Base-by-base conservation (phyloP, 2,888 invertebrate species). In the Dione juno region DNA sequence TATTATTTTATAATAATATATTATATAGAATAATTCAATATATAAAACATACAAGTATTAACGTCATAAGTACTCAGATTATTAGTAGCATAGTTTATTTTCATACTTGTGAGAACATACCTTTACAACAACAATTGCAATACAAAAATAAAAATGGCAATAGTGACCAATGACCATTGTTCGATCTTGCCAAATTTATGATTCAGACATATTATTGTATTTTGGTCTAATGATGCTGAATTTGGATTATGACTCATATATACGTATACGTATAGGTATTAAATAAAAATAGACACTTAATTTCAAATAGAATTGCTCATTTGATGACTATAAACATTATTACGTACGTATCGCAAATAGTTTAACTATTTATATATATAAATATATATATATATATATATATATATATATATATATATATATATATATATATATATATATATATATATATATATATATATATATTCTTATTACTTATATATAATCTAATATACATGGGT, bases 101-200 rank as follows among this genome's bases (percentile, higher is more conserved):
- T 74, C 77, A 80, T 80, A 77, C n/a, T 69, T 76, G 80, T 83
- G 83, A 82, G 80, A 77, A 69, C 74, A 77, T 70, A 73, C 75
- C 78, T 73, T 74, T 73, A 74, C 58, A 75, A 74, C 66, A 57
- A 68, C 48, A 64, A 61, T 65, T 72, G 67, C 63, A 70, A 52
- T 45, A 54, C 66, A 69, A 74, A 72, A 72, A 75, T 72, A 74
- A 71, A 67, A 70, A 69, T 69, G 63, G 57, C 70, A 64, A 54
- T 74, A 71, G 76, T 74, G 77, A 76, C 80, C 80, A 78, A 81
- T 81, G 80, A 80, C 82, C 84, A 84, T 84, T 84, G 83, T 82
- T 80, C 79, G 77, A 72, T 77, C 78, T 85, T 88, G 92, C 92
- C 92, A 91, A 89, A 86, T 82, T 79, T 78, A 81, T 91, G 89